Evolutionary conservation across 2,888 invertebrate species (phyloP), one percentile per base, ranked within the genome.

Genomic region (Diloba caeruleocephala): DNA sequence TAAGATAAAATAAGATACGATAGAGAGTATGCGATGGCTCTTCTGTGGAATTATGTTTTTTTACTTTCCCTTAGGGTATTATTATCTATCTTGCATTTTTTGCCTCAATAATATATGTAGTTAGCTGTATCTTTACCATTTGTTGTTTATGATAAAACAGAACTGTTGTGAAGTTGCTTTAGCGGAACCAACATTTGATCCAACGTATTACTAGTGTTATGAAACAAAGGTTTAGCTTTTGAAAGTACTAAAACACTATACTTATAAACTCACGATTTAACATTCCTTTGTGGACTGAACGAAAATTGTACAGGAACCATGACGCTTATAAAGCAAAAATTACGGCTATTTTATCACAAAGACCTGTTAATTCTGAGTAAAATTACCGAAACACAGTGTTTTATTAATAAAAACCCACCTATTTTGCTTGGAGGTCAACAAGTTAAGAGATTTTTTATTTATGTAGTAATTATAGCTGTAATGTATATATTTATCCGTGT

Each of bases 1-100:
- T 63, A 63, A 66, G 66, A 63, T 63, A 64, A 55, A 54, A 36
- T 14, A 51, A 60, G 63, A 60, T 66, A 69, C 44, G 51, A 34
- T 26, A 33, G 36, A n/a, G n/a, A n/a, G n/a, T 51, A 50, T 61
- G 52, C 55, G 59, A 51, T 48, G 52, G 54, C 25, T 50, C 42
- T 50, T 60, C 66, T 63, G 63, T 69, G 48, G 45, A 63, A 52
- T 60, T 59, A 57, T 54, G 12, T 41, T 46, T 59, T 50, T 64
- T 63, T 67, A 42, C 52, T 60, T 63, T 50, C 14, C 37, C 45
- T 64, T 38, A 31, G 38, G 52, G 44, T 28, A 39, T 57, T 66
- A 54, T 66, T 57, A 67, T 54, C 29, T 49, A 33, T 26, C 36
- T 45, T 28, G 19, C 25, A 28, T 54, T 41, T 17, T 41, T 52